Percentiles rank a stretch among this genome's conserved stretches.
Conservation (phyloP, 2,797 vertebrate genomes). For the Sebastes kiyomatsui region DNA sequence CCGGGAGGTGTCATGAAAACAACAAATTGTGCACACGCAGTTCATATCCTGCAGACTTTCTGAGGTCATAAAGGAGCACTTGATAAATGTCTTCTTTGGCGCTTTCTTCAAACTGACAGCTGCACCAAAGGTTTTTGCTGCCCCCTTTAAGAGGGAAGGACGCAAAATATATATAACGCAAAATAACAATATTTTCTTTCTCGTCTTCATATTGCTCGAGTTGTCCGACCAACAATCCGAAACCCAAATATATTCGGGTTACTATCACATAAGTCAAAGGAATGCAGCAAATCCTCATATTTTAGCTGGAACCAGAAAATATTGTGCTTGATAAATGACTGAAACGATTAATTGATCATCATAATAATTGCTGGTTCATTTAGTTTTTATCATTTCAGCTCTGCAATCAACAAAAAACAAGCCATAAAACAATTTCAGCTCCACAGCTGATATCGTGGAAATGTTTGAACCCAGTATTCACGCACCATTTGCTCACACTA, state of each 20-base stretch:
- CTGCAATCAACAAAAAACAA: not conserved
- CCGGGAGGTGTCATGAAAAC: not conserved
- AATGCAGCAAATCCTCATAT: not conserved
- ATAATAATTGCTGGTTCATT: not conserved
- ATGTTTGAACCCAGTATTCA: conserved; percentile 20
- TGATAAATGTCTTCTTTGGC: not conserved
- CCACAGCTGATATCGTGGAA: conserved; percentile 26
- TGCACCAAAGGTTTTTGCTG: not conserved
- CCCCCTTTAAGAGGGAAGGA: not conserved
- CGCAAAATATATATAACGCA: not conserved
- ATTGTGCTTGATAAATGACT: not conserved
- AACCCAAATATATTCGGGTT: not conserved
- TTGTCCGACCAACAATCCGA: not conserved
- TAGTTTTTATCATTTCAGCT: not conserved
- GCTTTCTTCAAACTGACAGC: not conserved
- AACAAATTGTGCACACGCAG: not conserved
- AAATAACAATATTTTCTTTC: too few species aligned
- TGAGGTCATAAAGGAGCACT: not conserved
- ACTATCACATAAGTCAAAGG: not conserved
- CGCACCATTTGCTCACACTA: conserved; percentile 37
- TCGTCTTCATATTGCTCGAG: not conserved
- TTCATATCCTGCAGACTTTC: not conserved
- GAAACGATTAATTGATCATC: not conserved
- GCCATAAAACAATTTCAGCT: not conserved
- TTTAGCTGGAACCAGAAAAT: not conserved